Evolutionary conservation across 2,888 invertebrate genomes (phyloP).

Genomic region (Tachina fera): DNA sequence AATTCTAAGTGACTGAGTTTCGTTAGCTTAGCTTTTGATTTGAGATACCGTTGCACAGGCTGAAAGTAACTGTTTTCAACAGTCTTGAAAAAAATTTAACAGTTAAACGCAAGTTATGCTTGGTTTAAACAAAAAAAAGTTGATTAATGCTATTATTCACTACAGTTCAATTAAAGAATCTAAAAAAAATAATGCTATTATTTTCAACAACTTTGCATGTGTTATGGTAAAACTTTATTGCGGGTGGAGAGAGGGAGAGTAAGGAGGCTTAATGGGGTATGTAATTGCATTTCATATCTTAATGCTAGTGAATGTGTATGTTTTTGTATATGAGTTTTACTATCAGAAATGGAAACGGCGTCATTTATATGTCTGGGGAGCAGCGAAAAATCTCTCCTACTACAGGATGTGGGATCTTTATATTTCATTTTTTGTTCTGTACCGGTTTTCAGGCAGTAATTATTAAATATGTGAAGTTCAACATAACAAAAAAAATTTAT

Average conservation of each 20-base stretch:
- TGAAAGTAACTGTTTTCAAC: too few relatives aligned
- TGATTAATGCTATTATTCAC: too few relatives aligned
- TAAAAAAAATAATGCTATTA: too few relatives aligned
- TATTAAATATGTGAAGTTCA: slow-evolving; percentile 66
- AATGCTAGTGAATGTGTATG: neutral
- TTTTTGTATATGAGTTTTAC: slow-evolving; percentile 11
- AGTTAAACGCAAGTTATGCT: too few relatives aligned
- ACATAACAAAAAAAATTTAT: slow-evolving; percentile 25
- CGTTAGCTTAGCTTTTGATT: too few relatives aligned
- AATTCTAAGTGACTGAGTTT: too few relatives aligned
- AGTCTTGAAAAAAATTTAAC: too few relatives aligned
- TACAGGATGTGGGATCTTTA: slow-evolving; percentile 29
- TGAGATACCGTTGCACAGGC: too few relatives aligned
- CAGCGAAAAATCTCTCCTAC: slow-evolving; percentile 16
- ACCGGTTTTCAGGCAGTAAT: slow-evolving; percentile 67
- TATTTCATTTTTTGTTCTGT: neutral
- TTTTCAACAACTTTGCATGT: too few relatives aligned
- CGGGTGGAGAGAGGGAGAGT: too few relatives aligned
- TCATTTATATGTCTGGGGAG: slow-evolving; percentile 67
- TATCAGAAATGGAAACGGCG: slow-evolving; percentile 53
- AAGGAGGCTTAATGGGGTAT: slow-evolving; percentile 68
- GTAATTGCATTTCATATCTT: slow-evolving; percentile 69
- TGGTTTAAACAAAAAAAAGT: too few relatives aligned
- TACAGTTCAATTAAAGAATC: too few relatives aligned
- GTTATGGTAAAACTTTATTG: slow-evolving; percentile 12